Conservation (phyloP, 2,797 vertebrate species). For the Onychomys leucogaster region DNA sequence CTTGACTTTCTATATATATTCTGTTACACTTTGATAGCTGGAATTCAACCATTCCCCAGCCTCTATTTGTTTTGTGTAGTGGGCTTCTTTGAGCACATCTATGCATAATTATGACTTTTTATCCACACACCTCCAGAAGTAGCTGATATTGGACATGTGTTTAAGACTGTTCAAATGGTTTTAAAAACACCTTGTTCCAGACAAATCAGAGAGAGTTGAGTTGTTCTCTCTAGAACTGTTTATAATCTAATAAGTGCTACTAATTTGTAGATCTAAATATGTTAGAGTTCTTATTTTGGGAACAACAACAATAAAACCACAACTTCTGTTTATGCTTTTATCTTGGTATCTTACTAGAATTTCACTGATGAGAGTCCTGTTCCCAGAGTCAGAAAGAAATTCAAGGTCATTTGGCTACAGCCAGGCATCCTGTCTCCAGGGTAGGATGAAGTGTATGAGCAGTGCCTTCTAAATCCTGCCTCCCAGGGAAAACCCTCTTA, state of each 20-base stretch:
- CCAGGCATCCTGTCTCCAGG: conserved; percentile 34
- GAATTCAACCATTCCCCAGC: background rate
- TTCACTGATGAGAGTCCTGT: conserved; percentile 6
- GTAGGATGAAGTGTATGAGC: conserved; percentile 46
- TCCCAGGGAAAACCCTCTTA: background rate
- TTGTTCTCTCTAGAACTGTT: background rate
- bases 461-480: conserved; percentile 13
- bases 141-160: background rate
- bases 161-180: background rate
- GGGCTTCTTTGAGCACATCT: background rate
- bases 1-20: background rate
- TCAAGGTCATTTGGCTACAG: background rate
- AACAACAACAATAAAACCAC: background rate
- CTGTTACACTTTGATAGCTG: background rate
- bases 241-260: background rate
- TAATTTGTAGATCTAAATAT: accelerated
- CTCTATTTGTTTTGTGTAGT: background rate
- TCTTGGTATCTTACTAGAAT: background rate
- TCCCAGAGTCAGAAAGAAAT: conserved; percentile 33
- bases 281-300: background rate
- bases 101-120: background rate
- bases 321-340: background rate
- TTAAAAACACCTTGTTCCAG: background rate
- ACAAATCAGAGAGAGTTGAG: background rate
- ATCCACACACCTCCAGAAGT: background rate